These are phyloP conservation scores for Galaxias olidus DNA, from an alignment of 2,797 vertebrate genomes.

Conservation along the genomic window DNA sequence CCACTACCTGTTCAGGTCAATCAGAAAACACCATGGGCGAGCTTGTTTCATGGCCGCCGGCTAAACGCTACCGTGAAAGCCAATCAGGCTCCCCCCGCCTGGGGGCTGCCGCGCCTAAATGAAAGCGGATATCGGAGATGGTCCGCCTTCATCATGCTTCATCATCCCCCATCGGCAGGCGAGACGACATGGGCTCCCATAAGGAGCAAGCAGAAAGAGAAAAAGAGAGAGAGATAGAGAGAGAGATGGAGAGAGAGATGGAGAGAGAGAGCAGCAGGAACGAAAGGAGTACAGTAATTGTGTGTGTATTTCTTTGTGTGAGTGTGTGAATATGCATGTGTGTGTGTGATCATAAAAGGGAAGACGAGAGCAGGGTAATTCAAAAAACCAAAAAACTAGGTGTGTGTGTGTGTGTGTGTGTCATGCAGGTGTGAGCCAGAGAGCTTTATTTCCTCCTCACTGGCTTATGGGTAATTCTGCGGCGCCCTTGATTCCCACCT, in stretches of 20 bases:
- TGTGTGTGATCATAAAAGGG: not conserved
- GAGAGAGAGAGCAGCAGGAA: not conserved
- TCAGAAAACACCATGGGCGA: not conserved
- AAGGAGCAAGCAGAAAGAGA: conserved; percentile 51
- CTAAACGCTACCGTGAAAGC: conserved; percentile 33
- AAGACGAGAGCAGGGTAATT: too few species aligned
- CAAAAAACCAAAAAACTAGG: too few species aligned
- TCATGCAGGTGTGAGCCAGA: not conserved
- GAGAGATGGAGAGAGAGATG: conserved; percentile 1
- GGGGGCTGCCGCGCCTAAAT: conserved; percentile 46
- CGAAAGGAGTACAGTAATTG: not conserved
- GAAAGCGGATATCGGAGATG: conserved; percentile 60
- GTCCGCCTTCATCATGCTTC: conserved; percentile 46
- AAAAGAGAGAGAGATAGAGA: conserved; percentile 50
- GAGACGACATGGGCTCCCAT: conserved; percentile 22
- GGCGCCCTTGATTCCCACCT: too few species aligned
- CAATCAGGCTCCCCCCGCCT: conserved; percentile 27
- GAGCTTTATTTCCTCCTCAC: too few species aligned
- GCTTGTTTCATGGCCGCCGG: conserved; percentile 17
- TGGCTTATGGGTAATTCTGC: too few species aligned
- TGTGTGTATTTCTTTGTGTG: conserved; percentile 12
- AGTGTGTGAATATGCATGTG: conserved; percentile 1
- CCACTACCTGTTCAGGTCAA: not conserved
- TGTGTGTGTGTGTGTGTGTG: not conserved
- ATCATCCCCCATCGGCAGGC: conserved; percentile 38